phyloP scores from a whole-genome alignment of 2,113 vertebrate species.

The Charadrius vociferus region DNA sequence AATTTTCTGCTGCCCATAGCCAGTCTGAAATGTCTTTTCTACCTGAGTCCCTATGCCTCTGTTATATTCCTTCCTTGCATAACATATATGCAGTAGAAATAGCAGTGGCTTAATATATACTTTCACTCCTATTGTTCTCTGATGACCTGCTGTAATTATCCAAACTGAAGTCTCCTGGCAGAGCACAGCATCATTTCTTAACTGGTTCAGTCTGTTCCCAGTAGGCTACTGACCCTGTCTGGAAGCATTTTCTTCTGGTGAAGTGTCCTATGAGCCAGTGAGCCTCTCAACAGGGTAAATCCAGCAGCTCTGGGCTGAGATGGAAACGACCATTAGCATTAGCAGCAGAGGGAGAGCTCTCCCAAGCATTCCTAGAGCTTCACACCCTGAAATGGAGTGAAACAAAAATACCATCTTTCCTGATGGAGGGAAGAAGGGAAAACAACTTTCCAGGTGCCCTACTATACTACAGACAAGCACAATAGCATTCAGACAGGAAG shows the following conservation, averaged over 20 bases:
- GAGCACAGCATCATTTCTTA: not conserved
- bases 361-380: not conserved
- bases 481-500: not conserved
- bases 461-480: not conserved
- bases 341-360: not conserved
- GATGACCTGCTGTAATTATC: not conserved
- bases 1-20: not conserved
- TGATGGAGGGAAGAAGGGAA: not conserved
- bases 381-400: not conserved
- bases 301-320: not conserved
- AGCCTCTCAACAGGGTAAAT: not conserved
- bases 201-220: not conserved
- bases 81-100: not conserved
- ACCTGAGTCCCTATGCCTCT: not conserved
- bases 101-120: not conserved
- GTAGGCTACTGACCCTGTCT: not conserved
- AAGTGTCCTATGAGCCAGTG: not conserved
- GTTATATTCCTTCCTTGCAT: not conserved
- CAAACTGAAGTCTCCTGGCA: not conserved
- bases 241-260: not conserved
- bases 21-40: not conserved
- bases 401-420: not conserved
- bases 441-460: not conserved
- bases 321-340: not conserved
- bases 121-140: not conserved